Percentiles rank a stretch among this genome's conserved stretches.
These are phyloP conservation scores for Lamprotornis superbus DNA, from an alignment of 2,113 vertebrate species.

Conservation along the genomic window DNA sequence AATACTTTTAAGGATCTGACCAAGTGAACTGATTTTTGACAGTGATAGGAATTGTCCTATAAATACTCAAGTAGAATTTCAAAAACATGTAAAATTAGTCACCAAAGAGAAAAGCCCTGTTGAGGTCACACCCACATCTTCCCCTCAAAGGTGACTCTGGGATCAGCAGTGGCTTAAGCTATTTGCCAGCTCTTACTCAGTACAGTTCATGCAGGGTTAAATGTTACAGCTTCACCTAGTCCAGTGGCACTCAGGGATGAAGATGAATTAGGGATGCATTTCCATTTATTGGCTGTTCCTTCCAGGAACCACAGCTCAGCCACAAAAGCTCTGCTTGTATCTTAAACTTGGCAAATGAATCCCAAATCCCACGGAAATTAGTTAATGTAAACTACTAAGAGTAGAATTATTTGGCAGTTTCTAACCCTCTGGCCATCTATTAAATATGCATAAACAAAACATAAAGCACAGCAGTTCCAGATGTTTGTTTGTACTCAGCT, in stretches of 20 bases:
- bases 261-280: background rate
- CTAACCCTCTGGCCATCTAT: slow-evolving; percentile 9
- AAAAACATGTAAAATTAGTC: background rate
- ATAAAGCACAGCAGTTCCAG: slow-evolving; percentile 36
- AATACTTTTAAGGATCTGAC: background rate
- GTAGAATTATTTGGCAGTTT: slow-evolving; percentile 10
- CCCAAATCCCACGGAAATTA: background rate
- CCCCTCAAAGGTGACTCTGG: accelerated
- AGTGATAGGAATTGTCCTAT: background rate
- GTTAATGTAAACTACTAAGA: slow-evolving; percentile 7
- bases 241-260: background rate
- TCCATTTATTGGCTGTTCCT: background rate
- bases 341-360: background rate
- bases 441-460: slow-evolving; percentile 10
- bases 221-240: background rate
- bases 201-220: background rate
- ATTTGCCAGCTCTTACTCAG: background rate
- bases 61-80: background rate
- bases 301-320: background rate
- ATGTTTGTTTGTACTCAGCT: slow-evolving; percentile 46
- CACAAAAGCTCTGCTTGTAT: background rate
- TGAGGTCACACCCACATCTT: background rate
- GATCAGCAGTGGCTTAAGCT: background rate
- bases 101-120: background rate
- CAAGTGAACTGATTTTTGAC: background rate